These are phyloP conservation scores for Sakesphorus luctuosus DNA, from an alignment of 2,113 vertebrate genomes.

Conservation along the genomic window DNA sequence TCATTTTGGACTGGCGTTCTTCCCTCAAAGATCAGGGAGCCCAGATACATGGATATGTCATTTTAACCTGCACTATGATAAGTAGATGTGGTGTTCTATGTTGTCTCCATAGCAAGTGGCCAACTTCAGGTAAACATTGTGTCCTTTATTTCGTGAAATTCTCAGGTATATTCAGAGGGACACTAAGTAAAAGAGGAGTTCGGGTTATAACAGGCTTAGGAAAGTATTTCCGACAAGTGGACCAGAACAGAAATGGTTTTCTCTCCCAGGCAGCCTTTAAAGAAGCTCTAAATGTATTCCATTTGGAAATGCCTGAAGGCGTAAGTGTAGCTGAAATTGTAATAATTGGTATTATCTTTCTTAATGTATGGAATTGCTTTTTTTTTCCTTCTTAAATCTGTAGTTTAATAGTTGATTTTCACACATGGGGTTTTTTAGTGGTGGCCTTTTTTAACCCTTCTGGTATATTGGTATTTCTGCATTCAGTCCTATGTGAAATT, in stretches of 20 bases:
- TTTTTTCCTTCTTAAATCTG: neutral
- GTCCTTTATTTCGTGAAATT: constrained; percentile 1
- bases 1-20: neutral
- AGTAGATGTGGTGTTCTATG: neutral
- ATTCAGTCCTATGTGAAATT: neutral
- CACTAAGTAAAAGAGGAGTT: constrained; percentile 72
- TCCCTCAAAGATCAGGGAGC: neutral
- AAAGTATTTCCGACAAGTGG: constrained; percentile 71
- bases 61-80: neutral
- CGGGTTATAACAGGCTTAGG: constrained; percentile 74
- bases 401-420: neutral
- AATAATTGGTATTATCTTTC: neutral
- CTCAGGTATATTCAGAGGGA: constrained; percentile 68
- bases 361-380: neutral
- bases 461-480: neutral
- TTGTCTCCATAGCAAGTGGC: neutral
- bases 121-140: neutral
- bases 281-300: constrained; percentile 72
- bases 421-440: neutral
- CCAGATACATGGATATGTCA: neutral
- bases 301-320: constrained; percentile 73
- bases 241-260: constrained; percentile 65
- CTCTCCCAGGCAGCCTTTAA: constrained; percentile 70
- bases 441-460: rapidly evolving
- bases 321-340: constrained; percentile 48